Evolutionary conservation across 2,888 invertebrate genomes (phyloP), one percentile per base, ranked within the genome.

Genomic region (Rhingia rostrata): DNA sequence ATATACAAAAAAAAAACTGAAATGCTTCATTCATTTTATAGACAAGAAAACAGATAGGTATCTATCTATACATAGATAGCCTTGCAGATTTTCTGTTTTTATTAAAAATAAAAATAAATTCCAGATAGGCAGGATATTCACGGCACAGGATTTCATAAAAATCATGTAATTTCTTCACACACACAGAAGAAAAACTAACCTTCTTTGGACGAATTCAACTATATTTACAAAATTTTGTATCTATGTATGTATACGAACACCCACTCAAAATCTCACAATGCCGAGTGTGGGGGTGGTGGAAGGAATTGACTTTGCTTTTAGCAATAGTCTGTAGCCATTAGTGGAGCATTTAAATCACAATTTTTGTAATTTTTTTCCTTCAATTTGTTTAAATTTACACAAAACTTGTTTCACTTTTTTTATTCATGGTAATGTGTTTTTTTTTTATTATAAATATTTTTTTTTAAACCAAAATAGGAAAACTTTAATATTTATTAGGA

Each of bases 301-400:
- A 75, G 80, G 74, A 70, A 66, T 80, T 64, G 80, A 84, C 60
- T 74, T 70, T 75, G 80, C 80, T 58, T 82, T 78, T 47, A 80
- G 80, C 84, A 80, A 60, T 84, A 84, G 80, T 84, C 84, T 70
- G 69, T 75, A 66, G 84, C 84, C 84, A 84, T 84, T 80, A 61
- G 74, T 75, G 47, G 47, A 74, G 22, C 53, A 49, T 70, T 69
- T 56, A 53, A 70, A 70, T 63, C 72, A 78, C 78, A 9, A 49
- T 49, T 49, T 78, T 64, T 69, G 37, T 64, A n/a, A n/a, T 12
- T 39, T 64, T 66, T 66, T 22, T 43, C 47, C 39, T 49, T 66
- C 22, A 43, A 22, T 56, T 72, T 43, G 12, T 53, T 49, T 58
- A 66, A 33, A 12, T 66, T 80, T 39, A 60, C 69, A 80, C 56